Conservation (phyloP, 92 coral and sea anemone species). For the Micromussa lordhowensis region DNA sequence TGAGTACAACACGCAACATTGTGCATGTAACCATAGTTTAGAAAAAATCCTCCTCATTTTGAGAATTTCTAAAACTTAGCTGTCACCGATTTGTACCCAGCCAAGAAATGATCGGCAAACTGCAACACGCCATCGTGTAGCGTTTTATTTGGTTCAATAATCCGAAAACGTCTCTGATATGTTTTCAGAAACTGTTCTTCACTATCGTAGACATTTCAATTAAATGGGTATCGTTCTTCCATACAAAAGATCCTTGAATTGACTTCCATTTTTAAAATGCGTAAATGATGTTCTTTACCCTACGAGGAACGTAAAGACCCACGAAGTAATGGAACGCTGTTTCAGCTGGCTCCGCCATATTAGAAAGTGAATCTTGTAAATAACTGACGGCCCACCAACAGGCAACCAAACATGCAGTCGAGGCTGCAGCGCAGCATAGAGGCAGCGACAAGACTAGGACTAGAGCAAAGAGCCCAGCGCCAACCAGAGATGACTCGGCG, state of each 20-base stretch:
- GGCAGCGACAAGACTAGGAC: conserved; percentile 45
- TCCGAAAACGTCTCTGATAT: not conserved
- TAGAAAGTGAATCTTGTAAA: conserved; percentile 45
- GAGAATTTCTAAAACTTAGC: too few species aligned
- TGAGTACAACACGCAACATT: not conserved
- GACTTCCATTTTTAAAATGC: conserved; percentile 11
- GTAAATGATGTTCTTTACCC: conserved; percentile 19
- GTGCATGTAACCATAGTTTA: not conserved
- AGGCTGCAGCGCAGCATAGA: conserved; percentile 58
- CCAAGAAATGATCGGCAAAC: not conserved
- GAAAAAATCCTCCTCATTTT: too few species aligned
- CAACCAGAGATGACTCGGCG: conserved; percentile 31
- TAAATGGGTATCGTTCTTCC: not conserved
- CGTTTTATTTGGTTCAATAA: not conserved
- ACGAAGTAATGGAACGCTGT: conserved; percentile 45
- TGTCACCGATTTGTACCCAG: not conserved
- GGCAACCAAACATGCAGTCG: conserved; percentile 42
- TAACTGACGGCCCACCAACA: conserved; percentile 54
- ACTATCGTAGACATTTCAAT: not conserved
- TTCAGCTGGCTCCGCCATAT: conserved; percentile 50
- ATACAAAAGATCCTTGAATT: not conserved
- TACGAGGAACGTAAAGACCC: conserved; percentile 46
- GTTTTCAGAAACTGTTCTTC: not conserved
- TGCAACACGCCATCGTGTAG: not conserved
- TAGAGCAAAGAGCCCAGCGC: conserved; percentile 37